Conservation (phyloP, 2,113 vertebrate species). For the Anarhynchus alexandrinus region DNA sequence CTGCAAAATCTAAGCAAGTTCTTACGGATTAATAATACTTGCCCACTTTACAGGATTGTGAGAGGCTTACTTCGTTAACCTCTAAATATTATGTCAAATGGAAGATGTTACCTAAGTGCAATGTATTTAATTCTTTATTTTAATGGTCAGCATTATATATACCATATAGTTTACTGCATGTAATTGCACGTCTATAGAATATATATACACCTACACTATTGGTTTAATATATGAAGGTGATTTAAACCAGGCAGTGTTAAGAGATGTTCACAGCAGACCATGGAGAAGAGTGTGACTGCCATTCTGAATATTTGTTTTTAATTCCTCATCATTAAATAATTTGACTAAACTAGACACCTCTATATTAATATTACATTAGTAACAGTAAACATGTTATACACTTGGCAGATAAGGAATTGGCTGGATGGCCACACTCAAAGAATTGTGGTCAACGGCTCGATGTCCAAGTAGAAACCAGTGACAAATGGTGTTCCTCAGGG, state of each 20-base stretch:
- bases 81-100: not conserved
- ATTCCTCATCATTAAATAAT: conserved; percentile 26
- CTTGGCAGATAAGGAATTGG: not conserved
- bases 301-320: conserved; percentile 45
- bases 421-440: not conserved
- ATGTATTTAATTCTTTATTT: not conserved
- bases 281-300: conserved; percentile 5
- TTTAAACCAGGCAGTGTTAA: conserved; percentile 47
- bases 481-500: not conserved
- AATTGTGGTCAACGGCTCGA: not conserved
- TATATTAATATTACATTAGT: not conserved
- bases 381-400: not conserved
- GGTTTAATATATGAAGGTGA: not conserved
- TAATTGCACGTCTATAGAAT: not conserved
- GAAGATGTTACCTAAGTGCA: not conserved
- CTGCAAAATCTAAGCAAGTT: not conserved
- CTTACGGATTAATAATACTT: not conserved
- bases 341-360: conserved; percentile 27
- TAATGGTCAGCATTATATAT: not conserved
- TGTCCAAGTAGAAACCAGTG: not conserved
- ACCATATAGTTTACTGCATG: not conserved
- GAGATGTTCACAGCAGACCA: conserved; percentile 18
- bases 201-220: not conserved
- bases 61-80: not conserved
- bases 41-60: not conserved